A percentile compares a stretch with the other conserved stretches of the same genome.
These are phyloP conservation scores for Schizothorax lantsangensis DNA, from an alignment of 2,797 vertebrate genomes.

Conservation along the genomic window DNA sequence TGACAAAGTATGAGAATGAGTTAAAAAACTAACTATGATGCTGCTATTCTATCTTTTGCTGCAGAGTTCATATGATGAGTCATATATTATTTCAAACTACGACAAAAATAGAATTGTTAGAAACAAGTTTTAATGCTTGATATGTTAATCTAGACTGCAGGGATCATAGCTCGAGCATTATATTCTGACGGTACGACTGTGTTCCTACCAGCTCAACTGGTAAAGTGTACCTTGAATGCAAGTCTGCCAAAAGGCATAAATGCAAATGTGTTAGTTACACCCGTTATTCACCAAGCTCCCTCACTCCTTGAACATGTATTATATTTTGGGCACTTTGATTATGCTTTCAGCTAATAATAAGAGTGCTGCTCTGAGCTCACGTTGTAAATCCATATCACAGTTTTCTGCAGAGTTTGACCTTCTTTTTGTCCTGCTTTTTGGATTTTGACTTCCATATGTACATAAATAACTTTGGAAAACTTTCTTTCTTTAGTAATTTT, in stretches of 20 bases:
- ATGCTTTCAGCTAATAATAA: constrained; percentile 12
- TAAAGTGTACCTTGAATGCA: not conserved
- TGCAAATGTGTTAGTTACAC: not conserved
- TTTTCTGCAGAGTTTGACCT: not conserved
- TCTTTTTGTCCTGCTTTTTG: not conserved
- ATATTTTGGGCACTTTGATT: constrained; percentile 11
- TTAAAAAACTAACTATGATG: not conserved
- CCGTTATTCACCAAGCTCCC: not conserved
- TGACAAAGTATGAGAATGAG: not conserved
- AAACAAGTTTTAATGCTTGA: constrained; percentile 4
- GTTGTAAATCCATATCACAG: not conserved
- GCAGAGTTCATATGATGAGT: constrained; percentile 2
- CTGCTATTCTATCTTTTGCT: not conserved
- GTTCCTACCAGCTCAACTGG: not conserved
- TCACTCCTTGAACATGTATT: not conserved
- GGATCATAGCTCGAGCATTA: not conserved
- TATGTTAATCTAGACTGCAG: constrained; percentile 7
- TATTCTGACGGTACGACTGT: not conserved
- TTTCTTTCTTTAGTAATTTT: not conserved
- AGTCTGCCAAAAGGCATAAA: not conserved
- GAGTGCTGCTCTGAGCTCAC: not conserved
- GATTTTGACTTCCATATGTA: not conserved
- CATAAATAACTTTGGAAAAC: not conserved
- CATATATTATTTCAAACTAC: not conserved
- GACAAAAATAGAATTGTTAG: not conserved